These are phyloP conservation scores for Ptychodera flava DNA, from an alignment of 35 echinoderm and acorn worm genomes.

Conservation along the genomic window DNA sequence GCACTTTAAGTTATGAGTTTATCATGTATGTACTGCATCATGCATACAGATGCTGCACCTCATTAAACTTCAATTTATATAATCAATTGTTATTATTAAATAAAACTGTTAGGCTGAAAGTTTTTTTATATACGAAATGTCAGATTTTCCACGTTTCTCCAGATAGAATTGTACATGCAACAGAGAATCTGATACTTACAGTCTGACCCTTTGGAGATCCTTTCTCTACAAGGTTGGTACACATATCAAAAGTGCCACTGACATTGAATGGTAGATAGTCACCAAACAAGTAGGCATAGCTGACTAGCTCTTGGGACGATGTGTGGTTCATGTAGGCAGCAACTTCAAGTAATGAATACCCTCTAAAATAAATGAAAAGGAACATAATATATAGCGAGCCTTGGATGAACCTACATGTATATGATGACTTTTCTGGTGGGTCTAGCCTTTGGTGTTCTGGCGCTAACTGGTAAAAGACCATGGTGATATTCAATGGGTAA, in stretches of 20 bases:
- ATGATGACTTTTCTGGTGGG: neutral
- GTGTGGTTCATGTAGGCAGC: constrained; percentile 72
- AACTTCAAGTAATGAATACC: constrained; percentile 47
- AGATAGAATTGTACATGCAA: too few relatives aligned
- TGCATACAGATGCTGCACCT: too few relatives aligned
- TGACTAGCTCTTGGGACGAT: constrained; percentile 48
- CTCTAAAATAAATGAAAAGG: constrained; percentile 26
- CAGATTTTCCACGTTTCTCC: too few relatives aligned
- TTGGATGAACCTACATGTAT: neutral
- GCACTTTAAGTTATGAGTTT: too few relatives aligned
- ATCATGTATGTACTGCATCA: too few relatives aligned
- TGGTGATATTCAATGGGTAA: neutral
- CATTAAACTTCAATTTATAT: too few relatives aligned
- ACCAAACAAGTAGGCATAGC: constrained; percentile 69
- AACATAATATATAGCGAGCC: neutral
- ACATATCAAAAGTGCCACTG: constrained; percentile 57
- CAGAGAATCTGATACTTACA: constrained; percentile 38
- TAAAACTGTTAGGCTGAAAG: too few relatives aligned
- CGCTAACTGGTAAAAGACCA: neutral
- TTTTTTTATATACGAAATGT: too few relatives aligned
- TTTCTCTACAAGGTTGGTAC: constrained; percentile 32
- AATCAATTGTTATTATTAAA: too few relatives aligned
- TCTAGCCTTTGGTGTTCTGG: neutral
- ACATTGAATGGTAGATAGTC: constrained; percentile 69
- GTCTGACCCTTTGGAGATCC: constrained; percentile 74